A percentile compares a stretch with the other conserved stretches of the same genome.
Conservation (phyloP, 2,888 invertebrate species). For the Drosophila robusta region DNA sequence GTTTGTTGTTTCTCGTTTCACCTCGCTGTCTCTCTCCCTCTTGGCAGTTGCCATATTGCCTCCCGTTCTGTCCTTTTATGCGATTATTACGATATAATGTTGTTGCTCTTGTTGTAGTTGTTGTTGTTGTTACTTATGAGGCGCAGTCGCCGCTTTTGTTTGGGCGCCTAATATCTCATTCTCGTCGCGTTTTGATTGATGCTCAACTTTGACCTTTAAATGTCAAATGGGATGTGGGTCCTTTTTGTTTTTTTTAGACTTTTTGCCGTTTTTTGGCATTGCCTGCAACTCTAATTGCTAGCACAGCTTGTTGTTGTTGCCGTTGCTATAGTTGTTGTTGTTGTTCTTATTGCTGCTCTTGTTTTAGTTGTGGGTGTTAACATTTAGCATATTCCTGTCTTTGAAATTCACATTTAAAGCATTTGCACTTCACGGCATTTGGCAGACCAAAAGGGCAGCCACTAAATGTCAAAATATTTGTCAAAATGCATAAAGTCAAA, state of each 20-base stretch:
- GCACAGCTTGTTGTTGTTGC: conserved; percentile 25
- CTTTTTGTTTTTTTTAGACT: conserved; percentile 8
- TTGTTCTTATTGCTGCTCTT: conserved; percentile 15
- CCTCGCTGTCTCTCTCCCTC: neutral
- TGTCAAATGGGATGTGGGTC: conserved; percentile 54
- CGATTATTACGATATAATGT: conserved; percentile 36
- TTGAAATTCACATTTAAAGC: conserved; percentile 20
- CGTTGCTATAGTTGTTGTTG: conserved; percentile 24
- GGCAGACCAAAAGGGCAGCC: conserved; percentile 28
- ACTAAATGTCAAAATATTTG: conserved; percentile 14
- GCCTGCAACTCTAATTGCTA: conserved; percentile 57
- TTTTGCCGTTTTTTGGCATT: neutral
- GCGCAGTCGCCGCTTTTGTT: conserved; percentile 22
- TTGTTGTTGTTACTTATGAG: conserved; percentile 7
- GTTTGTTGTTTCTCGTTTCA: conserved; percentile 3
- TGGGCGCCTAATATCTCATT: conserved; percentile 42
- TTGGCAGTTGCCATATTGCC: conserved; percentile 5
- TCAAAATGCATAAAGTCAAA: neutral
- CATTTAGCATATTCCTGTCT: conserved; percentile 34
- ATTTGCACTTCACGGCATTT: conserved; percentile 32
- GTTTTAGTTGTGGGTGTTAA: conserved; percentile 36
- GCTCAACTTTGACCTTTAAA: conserved; percentile 77
- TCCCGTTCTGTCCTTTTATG: conserved; percentile 11
- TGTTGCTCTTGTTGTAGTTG: conserved; percentile 1
- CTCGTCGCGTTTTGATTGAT: conserved; percentile 57